These are phyloP conservation scores for Siphonodentalium dalli DNA, from an alignment of 2,888 invertebrate species.

Conservation along the genomic window DNA sequence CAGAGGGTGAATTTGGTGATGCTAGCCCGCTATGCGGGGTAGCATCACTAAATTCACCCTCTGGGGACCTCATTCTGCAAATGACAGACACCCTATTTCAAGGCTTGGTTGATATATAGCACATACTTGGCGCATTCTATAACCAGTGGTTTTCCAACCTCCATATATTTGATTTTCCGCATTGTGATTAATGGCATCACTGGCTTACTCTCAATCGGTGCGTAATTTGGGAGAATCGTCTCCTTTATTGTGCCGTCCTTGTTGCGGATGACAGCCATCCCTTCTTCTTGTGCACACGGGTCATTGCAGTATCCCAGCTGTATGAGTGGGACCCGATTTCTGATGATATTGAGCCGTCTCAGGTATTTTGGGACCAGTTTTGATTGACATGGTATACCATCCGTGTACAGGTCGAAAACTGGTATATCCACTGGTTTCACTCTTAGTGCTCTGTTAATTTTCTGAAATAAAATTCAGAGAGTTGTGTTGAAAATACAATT, in stretches of 20 bases:
- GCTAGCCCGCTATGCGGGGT: no score
- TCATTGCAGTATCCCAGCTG: constrained; percentile 68
- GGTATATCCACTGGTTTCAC: constrained; percentile 30
- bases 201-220: constrained; percentile 30
- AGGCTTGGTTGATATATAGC: no score
- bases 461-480: constrained; percentile 26
- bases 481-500: no score
- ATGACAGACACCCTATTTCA: no score
- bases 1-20: no score
- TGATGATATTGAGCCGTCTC: constrained; percentile 56
- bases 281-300: constrained; percentile 30
- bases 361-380: constrained; percentile 66
- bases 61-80: no score
- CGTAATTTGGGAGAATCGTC: constrained; percentile 66
- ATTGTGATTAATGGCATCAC: constrained; percentile 35
- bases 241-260: constrained; percentile 70
- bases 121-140: constrained; percentile 41
- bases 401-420: constrained; percentile 45
- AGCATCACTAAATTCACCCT: no score
- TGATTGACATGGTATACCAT: constrained; percentile 71
- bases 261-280: constrained; percentile 58
- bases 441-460: constrained; percentile 21
- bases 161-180: constrained; percentile 37
- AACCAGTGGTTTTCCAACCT: constrained; percentile 33
- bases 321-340: constrained; percentile 68